These are phyloP conservation scores for Oophaga sylvatica DNA, from an alignment of 2,797 vertebrate genomes.

Conservation along the genomic window DNA sequence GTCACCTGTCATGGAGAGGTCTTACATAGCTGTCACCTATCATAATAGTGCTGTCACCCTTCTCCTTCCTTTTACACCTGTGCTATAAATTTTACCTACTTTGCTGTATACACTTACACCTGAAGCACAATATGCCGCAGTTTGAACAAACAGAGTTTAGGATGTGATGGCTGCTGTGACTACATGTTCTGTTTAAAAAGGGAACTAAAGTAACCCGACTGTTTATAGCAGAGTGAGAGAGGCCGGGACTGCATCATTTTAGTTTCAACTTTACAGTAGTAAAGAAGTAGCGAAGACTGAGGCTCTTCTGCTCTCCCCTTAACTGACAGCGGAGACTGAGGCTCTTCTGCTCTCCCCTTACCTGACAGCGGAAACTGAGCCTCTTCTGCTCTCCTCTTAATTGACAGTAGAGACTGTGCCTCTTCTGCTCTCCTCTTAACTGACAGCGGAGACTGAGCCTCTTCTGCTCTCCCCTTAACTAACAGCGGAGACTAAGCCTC, in stretches of 20 bases:
- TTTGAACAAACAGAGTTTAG: slow-evolving; percentile 16
- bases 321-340: no score
- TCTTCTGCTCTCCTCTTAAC: no score
- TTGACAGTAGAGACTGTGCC: no score
- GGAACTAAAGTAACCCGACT: neutral
- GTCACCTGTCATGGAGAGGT: slow-evolving; percentile 57
- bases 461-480: no score
- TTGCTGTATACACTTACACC: slow-evolving; percentile 12
- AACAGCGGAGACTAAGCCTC: no score
- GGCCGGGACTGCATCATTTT: neutral
- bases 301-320: no score
- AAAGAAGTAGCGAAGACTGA: no score
- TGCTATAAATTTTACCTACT: slow-evolving; percentile 36
- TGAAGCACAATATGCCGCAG: neutral
- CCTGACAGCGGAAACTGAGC: no score
- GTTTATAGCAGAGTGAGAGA: neutral
- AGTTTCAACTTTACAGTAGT: neutral
- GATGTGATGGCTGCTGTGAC: neutral
- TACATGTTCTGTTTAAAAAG: neutral
- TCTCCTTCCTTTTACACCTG: slow-evolving; percentile 24
- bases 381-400: no score
- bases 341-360: no score
- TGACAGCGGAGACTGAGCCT: no score
- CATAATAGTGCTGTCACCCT: slow-evolving; percentile 50
- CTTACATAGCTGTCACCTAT: slow-evolving; percentile 54